Base-by-base conservation (phyloP, 1,140 invertebrate species). In the Riptortus pedestris region DNA sequence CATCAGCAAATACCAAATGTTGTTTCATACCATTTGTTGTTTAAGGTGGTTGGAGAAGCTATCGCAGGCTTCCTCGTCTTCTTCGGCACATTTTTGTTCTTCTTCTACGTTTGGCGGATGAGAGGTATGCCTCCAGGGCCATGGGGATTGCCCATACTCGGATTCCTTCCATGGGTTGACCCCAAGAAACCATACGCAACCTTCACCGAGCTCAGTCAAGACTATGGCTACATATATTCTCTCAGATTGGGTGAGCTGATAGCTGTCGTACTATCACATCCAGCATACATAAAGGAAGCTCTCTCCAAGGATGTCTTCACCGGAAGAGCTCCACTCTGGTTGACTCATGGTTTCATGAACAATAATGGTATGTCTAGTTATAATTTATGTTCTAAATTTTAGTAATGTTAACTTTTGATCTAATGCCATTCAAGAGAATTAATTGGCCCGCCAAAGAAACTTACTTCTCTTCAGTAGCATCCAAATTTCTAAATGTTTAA, bases 301-400 rank as follows among this genome's bases (percentile, higher is more conserved):
- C 83, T 93, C 33, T 75, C 80, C 0, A 83, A 83, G 70, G 85
- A 89, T 24, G 78, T 72, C 0, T 84, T 88, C 67, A 76, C 82
- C 1, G 86, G 84, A 14, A 75, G 89, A 60, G 88, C 90, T 0
- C 88, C 88, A 0, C 78, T 93, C 0, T 88, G 83, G 71, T 73
- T 92, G 20, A 91, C 89, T 0, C 86, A 91, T 71, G 90, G 88
- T 38, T 86, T 93, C 12, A 90, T 92, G 85, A 76, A 87, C 64
- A 89, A 91, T 68, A 84, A 87, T 71, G 90, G 90, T 92, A 76
- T 82, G 69, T 66, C 18, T 29, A 45, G n/a, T n/a, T n/a, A n/a
- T n/a, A n/a, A n/a, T n/a, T n/a, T n/a, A n/a, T n/a, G n/a, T n/a
- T n/a, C n/a, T n/a, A n/a, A n/a, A n/a, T n/a, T n/a, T n/a, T n/a